Percentiles rank a stretch among this genome's conserved stretches.
Conservation (phyloP, 23 tunicate genomes). For the Halocynthia aurantium region DNA sequence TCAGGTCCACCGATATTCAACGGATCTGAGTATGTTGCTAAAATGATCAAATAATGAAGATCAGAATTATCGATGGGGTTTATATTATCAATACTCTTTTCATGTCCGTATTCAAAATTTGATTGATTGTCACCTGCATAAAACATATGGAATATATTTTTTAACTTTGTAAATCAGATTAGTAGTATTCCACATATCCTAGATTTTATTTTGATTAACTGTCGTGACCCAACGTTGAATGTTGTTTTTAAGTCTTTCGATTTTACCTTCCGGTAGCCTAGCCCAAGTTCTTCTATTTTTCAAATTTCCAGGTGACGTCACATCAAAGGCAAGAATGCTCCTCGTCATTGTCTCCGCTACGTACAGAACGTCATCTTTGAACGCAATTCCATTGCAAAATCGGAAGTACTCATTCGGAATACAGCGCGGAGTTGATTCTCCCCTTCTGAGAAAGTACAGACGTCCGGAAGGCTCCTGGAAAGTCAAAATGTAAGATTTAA, state of each 20-base stretch:
- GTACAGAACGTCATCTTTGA: slow-evolving; percentile 36
- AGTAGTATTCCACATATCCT: too few relatives aligned
- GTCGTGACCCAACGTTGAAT: background rate
- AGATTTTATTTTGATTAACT: too few relatives aligned
- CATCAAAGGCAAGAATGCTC: slow-evolving; percentile 49
- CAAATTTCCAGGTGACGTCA: slow-evolving; percentile 44
- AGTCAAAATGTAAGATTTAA: background rate
- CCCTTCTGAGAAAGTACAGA: slow-evolving; percentile 45
- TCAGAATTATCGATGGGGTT: background rate
- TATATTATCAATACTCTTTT: background rate
- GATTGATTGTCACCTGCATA: background rate
- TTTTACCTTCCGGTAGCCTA: slow-evolving; percentile 20
- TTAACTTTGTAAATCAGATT: background rate
- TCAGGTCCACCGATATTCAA: slow-evolving; percentile 39
- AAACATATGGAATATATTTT: background rate
- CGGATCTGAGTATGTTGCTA: background rate
- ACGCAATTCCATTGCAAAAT: slow-evolving; percentile 71
- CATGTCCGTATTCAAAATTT: background rate
- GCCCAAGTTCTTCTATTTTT: slow-evolving; percentile 70
- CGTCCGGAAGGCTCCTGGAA: slow-evolving; percentile 38
- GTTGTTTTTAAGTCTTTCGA: background rate
- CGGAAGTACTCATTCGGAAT: slow-evolving; percentile 34
- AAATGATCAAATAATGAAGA: too few relatives aligned
- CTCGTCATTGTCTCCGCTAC: slow-evolving; percentile 63
- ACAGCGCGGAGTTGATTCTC: slow-evolving; percentile 16